Percentiles rank a stretch among this genome's conserved stretches.
These are phyloP conservation scores for Iguana delicatissima DNA, from an alignment of 2,797 vertebrate species.

Conservation along the genomic window DNA sequence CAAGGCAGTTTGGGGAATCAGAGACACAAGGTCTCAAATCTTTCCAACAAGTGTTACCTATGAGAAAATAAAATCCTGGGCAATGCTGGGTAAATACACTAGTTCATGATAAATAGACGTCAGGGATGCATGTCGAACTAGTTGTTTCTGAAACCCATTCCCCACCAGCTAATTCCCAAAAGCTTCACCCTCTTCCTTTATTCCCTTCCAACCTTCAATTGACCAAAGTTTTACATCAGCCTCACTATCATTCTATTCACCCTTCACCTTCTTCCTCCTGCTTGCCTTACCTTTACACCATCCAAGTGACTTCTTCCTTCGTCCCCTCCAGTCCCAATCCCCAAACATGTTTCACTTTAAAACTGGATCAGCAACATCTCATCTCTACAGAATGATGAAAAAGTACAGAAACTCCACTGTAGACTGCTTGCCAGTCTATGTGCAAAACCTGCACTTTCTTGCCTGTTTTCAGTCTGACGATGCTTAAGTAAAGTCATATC, in stretches of 20 bases:
- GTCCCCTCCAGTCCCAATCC: background rate
- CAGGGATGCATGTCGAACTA: background rate
- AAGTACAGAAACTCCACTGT: background rate
- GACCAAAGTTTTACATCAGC: background rate
- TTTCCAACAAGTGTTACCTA: no score
- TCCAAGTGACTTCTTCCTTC: background rate
- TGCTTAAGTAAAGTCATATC: constrained; percentile 65
- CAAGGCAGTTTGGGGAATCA: no score
- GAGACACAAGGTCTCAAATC: no score
- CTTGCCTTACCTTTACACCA: background rate
- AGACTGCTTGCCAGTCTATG: background rate
- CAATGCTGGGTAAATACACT: no score
- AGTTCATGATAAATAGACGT: background rate
- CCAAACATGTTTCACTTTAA: background rate
- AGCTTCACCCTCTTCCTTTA: background rate
- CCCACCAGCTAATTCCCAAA: background rate
- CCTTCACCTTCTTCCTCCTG: background rate
- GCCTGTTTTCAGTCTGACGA: constrained; percentile 24
- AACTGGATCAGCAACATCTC: background rate
- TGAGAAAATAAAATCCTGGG: no score
- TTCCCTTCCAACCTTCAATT: background rate
- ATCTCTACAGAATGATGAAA: background rate
- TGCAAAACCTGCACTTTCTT: constrained; percentile 39
- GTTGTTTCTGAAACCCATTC: background rate
- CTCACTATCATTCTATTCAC: background rate